Evolutionary conservation across 2,113 vertebrate species (phyloP), one percentile per base, ranked within the genome.

Genomic region (Mus pahari): DNA sequence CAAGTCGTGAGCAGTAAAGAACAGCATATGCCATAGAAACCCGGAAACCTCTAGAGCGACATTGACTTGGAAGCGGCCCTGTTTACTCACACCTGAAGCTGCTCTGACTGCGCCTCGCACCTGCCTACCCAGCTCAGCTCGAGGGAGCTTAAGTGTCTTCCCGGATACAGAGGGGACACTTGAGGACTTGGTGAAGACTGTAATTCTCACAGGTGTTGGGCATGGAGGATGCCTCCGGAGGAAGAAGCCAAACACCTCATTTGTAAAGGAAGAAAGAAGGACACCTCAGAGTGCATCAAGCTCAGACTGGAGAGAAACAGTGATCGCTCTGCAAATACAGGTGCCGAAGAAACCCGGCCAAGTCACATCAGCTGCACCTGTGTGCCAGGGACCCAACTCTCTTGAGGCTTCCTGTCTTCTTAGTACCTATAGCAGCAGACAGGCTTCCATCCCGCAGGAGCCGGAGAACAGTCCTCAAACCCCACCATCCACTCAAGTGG

Each of bases 251-350:
- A 36, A 3, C 3, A 2, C 5, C 24, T 78, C 36, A 12, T 53
- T 78, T 36, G 24, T 1, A 53, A 48, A 22, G 26, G 33, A 62
- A 78, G 48, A 24, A 26, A 78, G 28, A 26, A 39, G 22, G 66
- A 0, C 12, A 1, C 31, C 24, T 68, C 68, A 48, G 9, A 10
- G 1, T 6, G 3, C n/a, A 20, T 83, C 71, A 86, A 17, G 42
- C 73, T 84, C 86, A 70, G 55, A 71, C 78, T 53, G 58, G 88
- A 91, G 95, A 94, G 75, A 89, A 79, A 55, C 1, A 45, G 1
- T 39, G 60, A 94, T 66, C 10, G 77, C 93, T 86, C 48, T 66
- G 55, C 66, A 16, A 42, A 70, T 5, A 70, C 97, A 96, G 97
- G 92, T 97, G 95, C 90, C 28, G 68, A 73, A 79, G 58, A 83